These are phyloP conservation scores for Drosophila histrio DNA, from an alignment of 2,888 invertebrate genomes.

Conservation along the genomic window DNA sequence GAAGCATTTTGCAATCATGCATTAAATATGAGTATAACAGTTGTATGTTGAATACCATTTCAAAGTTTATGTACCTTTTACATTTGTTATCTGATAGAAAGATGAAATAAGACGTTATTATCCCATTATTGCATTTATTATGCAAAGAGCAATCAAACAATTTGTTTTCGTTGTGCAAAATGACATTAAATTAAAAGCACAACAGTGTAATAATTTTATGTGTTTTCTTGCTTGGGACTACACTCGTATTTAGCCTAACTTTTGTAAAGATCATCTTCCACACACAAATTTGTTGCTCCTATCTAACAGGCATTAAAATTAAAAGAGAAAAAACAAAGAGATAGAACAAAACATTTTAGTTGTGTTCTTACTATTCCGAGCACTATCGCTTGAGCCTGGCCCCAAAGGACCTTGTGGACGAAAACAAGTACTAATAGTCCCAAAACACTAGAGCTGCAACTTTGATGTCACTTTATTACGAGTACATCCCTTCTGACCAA, in stretches of 20 bases:
- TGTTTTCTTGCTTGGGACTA: not conserved
- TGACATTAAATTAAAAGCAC: not conserved
- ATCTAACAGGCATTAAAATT: slow-evolving; percentile 58
- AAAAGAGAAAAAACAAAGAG: slow-evolving; percentile 16
- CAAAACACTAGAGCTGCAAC: slow-evolving; percentile 30
- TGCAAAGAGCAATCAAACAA: not conserved
- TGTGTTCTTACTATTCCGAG: not conserved
- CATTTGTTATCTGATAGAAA: too few species aligned
- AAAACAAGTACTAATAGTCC: slow-evolving; percentile 52
- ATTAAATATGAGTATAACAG: too few species aligned
- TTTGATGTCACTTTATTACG: slow-evolving; percentile 47
- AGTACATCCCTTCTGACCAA: slow-evolving; percentile 42
- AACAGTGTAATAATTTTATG: not conserved
- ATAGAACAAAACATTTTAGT: not conserved
- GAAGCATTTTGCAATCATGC: too few species aligned
- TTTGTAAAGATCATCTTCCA: not conserved
- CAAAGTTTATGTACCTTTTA: not conserved
- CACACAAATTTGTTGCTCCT: not conserved
- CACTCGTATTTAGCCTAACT: not conserved
- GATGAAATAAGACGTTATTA: too few species aligned
- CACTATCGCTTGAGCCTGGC: not conserved
- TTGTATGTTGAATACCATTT: too few species aligned
- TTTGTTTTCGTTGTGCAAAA: not conserved
- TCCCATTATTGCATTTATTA: too few species aligned
- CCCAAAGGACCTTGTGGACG: slow-evolving; percentile 7